Conservation (phyloP, 2,888 invertebrate genomes). For the Volucella inflata region DNA sequence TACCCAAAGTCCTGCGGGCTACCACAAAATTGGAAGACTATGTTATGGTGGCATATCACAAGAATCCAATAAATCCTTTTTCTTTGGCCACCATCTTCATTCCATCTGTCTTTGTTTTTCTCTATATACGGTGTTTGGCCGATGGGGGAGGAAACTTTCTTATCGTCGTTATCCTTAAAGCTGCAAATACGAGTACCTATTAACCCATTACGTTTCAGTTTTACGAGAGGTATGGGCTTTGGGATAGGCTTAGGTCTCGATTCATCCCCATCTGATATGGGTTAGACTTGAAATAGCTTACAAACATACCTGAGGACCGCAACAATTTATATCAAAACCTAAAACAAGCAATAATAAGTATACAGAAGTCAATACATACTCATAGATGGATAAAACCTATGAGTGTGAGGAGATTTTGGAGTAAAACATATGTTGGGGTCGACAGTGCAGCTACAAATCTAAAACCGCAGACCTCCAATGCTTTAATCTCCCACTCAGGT, state of each 20-base stretch:
- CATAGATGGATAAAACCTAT: too few relatives aligned
- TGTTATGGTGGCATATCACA: conserved; percentile 52
- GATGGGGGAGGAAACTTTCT: conserved; percentile 13
- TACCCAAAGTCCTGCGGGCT: background rate
- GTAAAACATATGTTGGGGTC: conserved; percentile 49
- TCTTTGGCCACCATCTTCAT: background rate
- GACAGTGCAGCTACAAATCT: conserved; percentile 54
- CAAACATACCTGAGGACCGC: conserved; percentile 17
- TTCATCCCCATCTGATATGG: conserved; percentile 13
- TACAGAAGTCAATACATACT: background rate
- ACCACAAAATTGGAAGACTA: conserved; percentile 43
- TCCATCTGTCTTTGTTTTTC: background rate
- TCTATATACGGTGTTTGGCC: background rate
- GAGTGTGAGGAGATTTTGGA: conserved; percentile 5
- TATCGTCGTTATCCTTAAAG: conserved; percentile 25
- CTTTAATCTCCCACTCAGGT: conserved; percentile 60
- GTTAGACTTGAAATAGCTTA: conserved; percentile 36
- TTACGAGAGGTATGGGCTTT: background rate
- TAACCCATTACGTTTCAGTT: conserved; percentile 35
- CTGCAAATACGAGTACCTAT: too few relatives aligned
- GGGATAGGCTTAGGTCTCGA: background rate
- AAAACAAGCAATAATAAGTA: conserved; percentile 63
- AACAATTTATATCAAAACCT: conserved; percentile 57
- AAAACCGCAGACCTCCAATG: conserved; percentile 45
- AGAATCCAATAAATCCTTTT: conserved; percentile 60